Base-by-base conservation (phyloP, 2,113 vertebrate genomes). In the Paedocypris sp. region DNA sequence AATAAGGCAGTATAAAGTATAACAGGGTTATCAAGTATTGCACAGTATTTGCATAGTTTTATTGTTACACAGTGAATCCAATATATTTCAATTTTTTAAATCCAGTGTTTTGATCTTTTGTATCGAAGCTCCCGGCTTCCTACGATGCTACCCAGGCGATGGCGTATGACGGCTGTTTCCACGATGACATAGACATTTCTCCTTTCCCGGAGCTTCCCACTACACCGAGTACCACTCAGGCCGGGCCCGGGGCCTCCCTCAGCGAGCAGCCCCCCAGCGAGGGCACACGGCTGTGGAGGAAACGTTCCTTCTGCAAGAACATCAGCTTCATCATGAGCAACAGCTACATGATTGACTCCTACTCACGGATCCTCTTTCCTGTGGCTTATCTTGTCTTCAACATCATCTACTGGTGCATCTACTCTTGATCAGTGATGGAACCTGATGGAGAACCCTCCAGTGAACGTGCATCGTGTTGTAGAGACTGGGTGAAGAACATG, bases 321-420 rank as follows among this genome's bases (percentile, higher is more conserved):
- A 65, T 91, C 71, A 80, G 82, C 69, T 88, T 89, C 65, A 89
- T 94, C 68, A 85, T 91, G 76, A 86, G 88, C 81, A 93, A 92
- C 79, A 94, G 89, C 74, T 90, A 93, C 19, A 86, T 84, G 78
- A 93, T 91, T 28, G 91, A 94, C 78, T 91, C 90, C 0, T 94
- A 92, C 68, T 96, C 89, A 62, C 86, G 87, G 73, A 83, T 90
- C 79, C 75, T 92, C 71, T 95, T 95, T 76, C 91, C 91, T 35
- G 29, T 82, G 69, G 81, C 89, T 20, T 97, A 91, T 74, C 86
- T 97, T 74, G 77, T 90, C 60, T 94, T 96, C 80, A 92, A 94
- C 73, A 87, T 96, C 68, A 89, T 95, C 75, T 95, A 93, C 72
- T 94, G 91, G 91, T 85, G 88, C 67, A 35, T 91, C 74, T 92